Percentiles rank a stretch among this genome's conserved stretches.
phyloP scores from a whole-genome alignment of 2,113 vertebrate genomes.

The Bubo blakistoni region DNA sequence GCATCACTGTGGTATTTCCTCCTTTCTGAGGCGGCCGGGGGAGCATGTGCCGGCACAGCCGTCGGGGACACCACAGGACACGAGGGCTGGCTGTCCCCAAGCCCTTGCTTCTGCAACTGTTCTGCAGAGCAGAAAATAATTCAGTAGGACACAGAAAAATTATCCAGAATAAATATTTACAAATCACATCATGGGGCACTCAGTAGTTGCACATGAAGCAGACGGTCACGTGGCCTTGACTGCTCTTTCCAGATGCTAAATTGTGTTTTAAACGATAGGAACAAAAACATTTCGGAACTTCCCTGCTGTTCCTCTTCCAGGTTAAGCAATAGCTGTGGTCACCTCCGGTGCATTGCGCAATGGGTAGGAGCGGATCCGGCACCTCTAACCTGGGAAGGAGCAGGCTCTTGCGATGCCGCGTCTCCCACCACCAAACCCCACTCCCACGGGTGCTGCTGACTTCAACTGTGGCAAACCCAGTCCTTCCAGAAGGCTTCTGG shows the following conservation, averaged over 20 bases:
- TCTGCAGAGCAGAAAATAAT: neutral
- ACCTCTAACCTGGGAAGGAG: neutral
- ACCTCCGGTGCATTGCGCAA: rapidly evolving
- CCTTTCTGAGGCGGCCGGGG: rapidly evolving
- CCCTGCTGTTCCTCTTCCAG: neutral
- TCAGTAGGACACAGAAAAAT: neutral
- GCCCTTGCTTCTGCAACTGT: neutral
- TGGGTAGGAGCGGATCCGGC: neutral
- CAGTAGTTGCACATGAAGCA: rapidly evolving
- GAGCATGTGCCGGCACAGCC: rapidly evolving
- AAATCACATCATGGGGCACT: neutral
- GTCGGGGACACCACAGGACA: rapidly evolving
- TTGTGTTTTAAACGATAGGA: neutral
- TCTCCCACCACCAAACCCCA: neutral
- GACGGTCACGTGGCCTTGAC: rapidly evolving
- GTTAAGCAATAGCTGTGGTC: neutral
- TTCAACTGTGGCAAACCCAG: neutral
- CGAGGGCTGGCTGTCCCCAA: neutral
- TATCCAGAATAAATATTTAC: conserved; percentile 25
- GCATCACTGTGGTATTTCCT: rapidly evolving
- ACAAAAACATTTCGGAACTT: neutral
- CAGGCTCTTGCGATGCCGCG: rapidly evolving
- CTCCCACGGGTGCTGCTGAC: rapidly evolving
- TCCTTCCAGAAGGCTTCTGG: neutral
- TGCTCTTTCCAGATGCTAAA: neutral